A percentile compares a stretch with the other conserved stretches of the same genome.
Evolutionary conservation across 2,888 invertebrate species (phyloP).

Genomic region (Auanema freiburgensis): DNA sequence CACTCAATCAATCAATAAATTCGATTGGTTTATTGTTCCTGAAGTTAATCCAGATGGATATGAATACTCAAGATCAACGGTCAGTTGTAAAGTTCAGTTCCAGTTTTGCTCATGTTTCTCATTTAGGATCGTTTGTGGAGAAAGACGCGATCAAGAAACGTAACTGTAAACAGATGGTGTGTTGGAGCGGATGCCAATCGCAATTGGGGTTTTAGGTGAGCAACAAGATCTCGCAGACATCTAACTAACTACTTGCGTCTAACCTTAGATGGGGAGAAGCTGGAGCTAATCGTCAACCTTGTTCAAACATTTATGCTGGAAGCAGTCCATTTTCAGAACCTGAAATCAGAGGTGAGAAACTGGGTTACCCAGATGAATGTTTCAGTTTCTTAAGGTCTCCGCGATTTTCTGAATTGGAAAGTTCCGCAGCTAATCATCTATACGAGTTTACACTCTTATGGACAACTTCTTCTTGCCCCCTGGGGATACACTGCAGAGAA

Average conservation of each 20-base stretch:
- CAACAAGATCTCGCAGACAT: neutral
- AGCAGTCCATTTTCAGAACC: slow-evolving; percentile 50
- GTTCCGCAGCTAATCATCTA: slow-evolving; percentile 56
- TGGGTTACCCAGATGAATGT: neutral
- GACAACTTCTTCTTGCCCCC: slow-evolving; percentile 56
- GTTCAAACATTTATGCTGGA: slow-evolving; percentile 61
- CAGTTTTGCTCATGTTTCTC: neutral
- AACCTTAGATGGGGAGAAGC: slow-evolving; percentile 39
- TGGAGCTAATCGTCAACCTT: slow-evolving; percentile 57
- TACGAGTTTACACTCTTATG: slow-evolving; percentile 59
- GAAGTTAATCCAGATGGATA: slow-evolving; percentile 63
- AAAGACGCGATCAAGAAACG: slow-evolving; percentile 60
- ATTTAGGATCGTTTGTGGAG: slow-evolving; percentile 61
- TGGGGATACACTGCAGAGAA: slow-evolving; percentile 61
- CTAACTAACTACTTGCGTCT: neutral
- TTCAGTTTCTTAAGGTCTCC: slow-evolving; percentile 21
- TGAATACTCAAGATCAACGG: slow-evolving; percentile 52
- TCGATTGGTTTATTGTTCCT: slow-evolving; percentile 61
- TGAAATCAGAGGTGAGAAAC: slow-evolving; percentile 44
- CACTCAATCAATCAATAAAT: slow-evolving; percentile 46
- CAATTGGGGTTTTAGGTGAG: slow-evolving; percentile 61
- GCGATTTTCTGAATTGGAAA: slow-evolving; percentile 53
- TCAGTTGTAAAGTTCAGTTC: slow-evolving; percentile 9
- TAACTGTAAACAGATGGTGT: slow-evolving; percentile 55
- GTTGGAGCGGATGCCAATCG: slow-evolving; percentile 63